Evolutionary conservation across 2,888 invertebrate genomes (phyloP).

Genomic region (Machimus rusticus): DNA sequence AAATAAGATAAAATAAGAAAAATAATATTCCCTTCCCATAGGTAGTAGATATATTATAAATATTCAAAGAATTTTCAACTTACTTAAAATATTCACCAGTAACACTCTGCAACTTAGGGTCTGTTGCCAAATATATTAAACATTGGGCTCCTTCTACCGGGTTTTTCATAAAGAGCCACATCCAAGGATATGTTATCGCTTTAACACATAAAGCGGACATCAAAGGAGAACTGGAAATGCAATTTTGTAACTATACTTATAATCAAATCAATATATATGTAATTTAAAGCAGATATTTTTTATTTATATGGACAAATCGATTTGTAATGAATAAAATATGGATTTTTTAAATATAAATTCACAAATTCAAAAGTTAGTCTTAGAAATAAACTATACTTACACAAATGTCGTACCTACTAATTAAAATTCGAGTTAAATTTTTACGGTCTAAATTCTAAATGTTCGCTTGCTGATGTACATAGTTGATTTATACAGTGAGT

Average conservation of each 20-base stretch:
- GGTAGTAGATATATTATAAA: not conserved
- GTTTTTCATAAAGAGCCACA: constrained; percentile 74
- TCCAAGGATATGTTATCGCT: constrained; percentile 71
- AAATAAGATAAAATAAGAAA: not conserved
- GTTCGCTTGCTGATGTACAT: not conserved
- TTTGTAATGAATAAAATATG: too few species aligned
- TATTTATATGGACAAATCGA: not conserved
- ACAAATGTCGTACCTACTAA: not conserved
- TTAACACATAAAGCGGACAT: constrained; percentile 65
- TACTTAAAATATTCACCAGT: constrained; percentile 76
- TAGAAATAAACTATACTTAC: not conserved
- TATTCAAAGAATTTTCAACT: constrained; percentile 47
- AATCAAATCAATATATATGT: not conserved
- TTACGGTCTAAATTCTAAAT: not conserved
- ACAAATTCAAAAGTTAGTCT: too few species aligned
- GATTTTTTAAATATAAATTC: too few species aligned
- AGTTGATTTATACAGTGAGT: not conserved
- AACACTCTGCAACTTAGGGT: constrained; percentile 67
- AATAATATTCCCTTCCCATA: not conserved
- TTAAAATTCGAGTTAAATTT: not conserved
- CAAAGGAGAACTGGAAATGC: constrained; percentile 57
- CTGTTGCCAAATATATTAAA: constrained; percentile 70
- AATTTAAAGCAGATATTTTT: too few species aligned
- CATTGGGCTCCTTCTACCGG: constrained; percentile 75
- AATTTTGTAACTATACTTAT: not conserved